A percentile compares a stretch with the other conserved stretches of the same genome.
phyloP scores from a whole-genome alignment of 1,140 invertebrate genomes.

The Cydia splendana region DNA sequence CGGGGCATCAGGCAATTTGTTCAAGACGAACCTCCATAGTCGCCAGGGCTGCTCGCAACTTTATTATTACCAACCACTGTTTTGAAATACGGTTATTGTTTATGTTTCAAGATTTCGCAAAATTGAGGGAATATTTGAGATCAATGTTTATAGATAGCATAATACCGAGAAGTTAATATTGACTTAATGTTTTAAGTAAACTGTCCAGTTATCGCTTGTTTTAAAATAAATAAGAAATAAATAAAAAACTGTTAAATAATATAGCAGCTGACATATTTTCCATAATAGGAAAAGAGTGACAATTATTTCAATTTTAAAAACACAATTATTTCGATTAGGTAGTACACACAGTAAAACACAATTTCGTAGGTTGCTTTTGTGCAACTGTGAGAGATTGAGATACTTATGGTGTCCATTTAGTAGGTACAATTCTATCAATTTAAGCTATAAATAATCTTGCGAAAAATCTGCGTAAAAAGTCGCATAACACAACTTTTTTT shows the following conservation, averaged over 20 bases:
- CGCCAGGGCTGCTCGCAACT: constrained; percentile 56
- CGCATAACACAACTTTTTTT: constrained; percentile 11
- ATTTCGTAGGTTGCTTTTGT: too few relatives aligned
- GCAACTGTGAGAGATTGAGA: too few relatives aligned
- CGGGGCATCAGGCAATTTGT: constrained; percentile 76
- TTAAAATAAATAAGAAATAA: background rate
- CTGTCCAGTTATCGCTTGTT: background rate
- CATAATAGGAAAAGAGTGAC: background rate
- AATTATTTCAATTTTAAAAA: too few relatives aligned
- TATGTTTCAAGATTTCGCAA: constrained; percentile 1
- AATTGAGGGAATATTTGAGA: background rate
- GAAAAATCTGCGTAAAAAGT: background rate
- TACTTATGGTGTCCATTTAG: too few relatives aligned
- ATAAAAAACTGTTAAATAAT: background rate
- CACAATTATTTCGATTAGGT: too few relatives aligned
- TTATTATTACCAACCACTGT: constrained; percentile 12
- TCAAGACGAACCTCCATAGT: constrained; percentile 71
- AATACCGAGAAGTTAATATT: background rate
- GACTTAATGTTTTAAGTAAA: background rate
- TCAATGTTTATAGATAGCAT: background rate
- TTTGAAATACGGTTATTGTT: constrained; percentile 18
- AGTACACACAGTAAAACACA: too few relatives aligned
- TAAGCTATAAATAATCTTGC: background rate
- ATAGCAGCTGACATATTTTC: background rate
- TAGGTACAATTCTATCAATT: too few relatives aligned